phyloP scores from a whole-genome alignment of 2,888 invertebrate species.

The Melieria omissa region DNA sequence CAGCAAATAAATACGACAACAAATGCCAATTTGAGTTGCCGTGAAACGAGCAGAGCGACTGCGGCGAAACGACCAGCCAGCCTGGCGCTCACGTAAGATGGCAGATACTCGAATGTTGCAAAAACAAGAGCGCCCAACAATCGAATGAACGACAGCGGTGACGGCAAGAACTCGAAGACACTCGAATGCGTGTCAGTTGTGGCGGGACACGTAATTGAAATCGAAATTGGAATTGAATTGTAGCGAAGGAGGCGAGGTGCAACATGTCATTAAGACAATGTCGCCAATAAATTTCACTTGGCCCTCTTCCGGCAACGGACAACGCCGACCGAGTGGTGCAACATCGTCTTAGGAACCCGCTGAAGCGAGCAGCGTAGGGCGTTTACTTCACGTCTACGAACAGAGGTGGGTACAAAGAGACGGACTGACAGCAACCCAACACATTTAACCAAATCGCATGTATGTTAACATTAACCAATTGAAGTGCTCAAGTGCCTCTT shows the following conservation, averaged over 20 bases:
- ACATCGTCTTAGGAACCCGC: no score
- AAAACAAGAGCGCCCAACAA: neutral
- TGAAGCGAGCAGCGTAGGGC: no score
- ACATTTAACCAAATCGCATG: no score
- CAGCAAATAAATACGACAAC: constrained; percentile 33
- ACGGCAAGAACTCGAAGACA: constrained; percentile 4
- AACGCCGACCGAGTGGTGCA: no score
- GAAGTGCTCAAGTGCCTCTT: no score
- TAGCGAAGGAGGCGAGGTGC: constrained; percentile 1
- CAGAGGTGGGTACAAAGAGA: no score
- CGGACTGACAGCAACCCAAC: no score
- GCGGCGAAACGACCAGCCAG: neutral
- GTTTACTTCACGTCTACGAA: no score
- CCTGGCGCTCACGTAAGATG: neutral
- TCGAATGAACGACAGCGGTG: no score
- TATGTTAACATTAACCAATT: no score
- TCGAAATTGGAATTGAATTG: constrained; percentile 27
- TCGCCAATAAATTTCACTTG: constrained; percentile 19
- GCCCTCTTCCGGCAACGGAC: no score
- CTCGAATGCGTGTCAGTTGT: constrained; percentile 17
- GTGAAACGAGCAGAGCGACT: neutral
- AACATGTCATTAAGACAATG: constrained; percentile 19
- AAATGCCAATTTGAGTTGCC: constrained; percentile 35
- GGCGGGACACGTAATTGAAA: constrained; percentile 16
- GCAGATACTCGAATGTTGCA: neutral